Base-by-base conservation (phyloP, 1,140 invertebrate genomes). In the Drosophila suzukii region DNA sequence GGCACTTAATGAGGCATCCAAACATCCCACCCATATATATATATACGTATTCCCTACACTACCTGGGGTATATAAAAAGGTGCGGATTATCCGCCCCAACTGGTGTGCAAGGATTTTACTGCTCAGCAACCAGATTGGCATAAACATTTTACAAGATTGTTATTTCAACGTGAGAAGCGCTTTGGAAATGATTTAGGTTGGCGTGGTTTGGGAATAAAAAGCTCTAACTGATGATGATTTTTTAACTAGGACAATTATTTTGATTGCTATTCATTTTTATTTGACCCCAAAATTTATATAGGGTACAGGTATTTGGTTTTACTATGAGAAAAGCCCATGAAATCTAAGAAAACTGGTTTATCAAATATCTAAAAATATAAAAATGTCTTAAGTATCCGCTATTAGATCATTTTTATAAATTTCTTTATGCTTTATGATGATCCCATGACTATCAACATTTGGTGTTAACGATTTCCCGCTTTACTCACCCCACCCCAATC, bases 371-470 rank as follows among this genome's bases (percentile, higher is more conserved):
- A n/a, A 27, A 27, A 27, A 27, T 27, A 27, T 27, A 27, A 2
- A 20, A 20, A 20, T 20, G 20, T 2, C 2, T 1, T 20, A 20
- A 20, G 20, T 20, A 1, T 20, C 20, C 20, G 20, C 20, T 20
- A 20, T 20, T 2, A 20, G 2, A 20, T 1, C 20, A 27, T 5
- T 27, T 4, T 3, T 27, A 2, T 27, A 15, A 15, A 6, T 7
- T 0, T 15, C n/a, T 41, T 7, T 7, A 3, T 6, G n/a, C 2
- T 7, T 44, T 44, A 44, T 20, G 7, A 32, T 11, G 2, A 49
- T 63, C 6, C 17, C 39, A 30, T 63, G 58, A 60, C 39, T 49
- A 65, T 81, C 75, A 78, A 70, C 54, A 81, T 76, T 78, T 81
- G 63, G 17, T 43, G 49, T 75, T 77, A 62, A 63, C 78, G 38